These are phyloP conservation scores for Eretmochelys imbricata DNA, from an alignment of 2,113 vertebrate genomes.

Conservation along the genomic window DNA sequence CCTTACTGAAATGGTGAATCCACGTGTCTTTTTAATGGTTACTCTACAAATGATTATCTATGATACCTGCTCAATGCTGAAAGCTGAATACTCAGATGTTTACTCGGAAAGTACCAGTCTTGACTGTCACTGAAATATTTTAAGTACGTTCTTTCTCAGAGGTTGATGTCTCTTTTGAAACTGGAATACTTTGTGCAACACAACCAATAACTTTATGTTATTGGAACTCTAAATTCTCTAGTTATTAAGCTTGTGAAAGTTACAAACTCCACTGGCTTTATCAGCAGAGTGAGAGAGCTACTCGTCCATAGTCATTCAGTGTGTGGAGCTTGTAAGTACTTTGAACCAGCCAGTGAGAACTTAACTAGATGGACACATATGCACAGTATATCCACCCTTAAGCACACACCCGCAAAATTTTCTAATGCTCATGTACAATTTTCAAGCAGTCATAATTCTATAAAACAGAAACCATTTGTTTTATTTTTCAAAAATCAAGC, in stretches of 20 bases:
- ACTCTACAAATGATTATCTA: constrained; percentile 59
- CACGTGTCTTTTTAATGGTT: constrained; percentile 69
- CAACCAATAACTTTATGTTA: constrained; percentile 64
- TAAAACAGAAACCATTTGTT: not conserved
- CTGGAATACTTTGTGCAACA: constrained; percentile 62
- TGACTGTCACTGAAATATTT: constrained; percentile 67
- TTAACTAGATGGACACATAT: not conserved
- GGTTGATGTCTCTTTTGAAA: constrained; percentile 66
- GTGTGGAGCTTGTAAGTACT: not conserved
- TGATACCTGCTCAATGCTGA: constrained; percentile 33
- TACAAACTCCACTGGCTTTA: not conserved
- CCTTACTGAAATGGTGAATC: constrained; percentile 61
- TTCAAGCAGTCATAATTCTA: not conserved
- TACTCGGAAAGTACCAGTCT: constrained; percentile 62
- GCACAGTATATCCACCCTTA: not conserved
- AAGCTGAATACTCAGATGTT: constrained; percentile 63
- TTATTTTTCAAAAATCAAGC: not conserved
- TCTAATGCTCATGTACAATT: not conserved
- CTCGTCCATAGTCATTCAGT: not conserved
- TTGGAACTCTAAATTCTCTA: constrained; percentile 34
- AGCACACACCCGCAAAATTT: not conserved
- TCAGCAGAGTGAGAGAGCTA: not conserved
- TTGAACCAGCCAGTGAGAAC: not conserved
- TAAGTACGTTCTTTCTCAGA: constrained; percentile 62
- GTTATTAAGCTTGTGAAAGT: not conserved